Evolutionary conservation across 2,797 vertebrate species (phyloP), one percentile per base, ranked within the genome.

Genomic region (Alauda arvensis): DNA sequence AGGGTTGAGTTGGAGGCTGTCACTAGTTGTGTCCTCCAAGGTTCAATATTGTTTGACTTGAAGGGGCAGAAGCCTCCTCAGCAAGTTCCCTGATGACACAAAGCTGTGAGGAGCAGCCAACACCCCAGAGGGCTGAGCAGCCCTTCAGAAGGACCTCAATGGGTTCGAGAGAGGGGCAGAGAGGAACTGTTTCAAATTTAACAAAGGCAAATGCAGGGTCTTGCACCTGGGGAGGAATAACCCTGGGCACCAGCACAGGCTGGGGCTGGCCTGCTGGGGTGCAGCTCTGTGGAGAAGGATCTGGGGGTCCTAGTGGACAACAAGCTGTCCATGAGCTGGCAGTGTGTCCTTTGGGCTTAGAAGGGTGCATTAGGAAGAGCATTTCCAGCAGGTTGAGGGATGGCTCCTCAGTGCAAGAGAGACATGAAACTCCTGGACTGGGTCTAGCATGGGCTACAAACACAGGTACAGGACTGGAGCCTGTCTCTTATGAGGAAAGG

Each of bases 191-290:
- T n/a, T 52, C 3, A 60, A 45, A 52, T 67, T 59, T 8, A 33
- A 17, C 14, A 46, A 33, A 59, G 46, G 3, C 10, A 60, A 75
- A n/a, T 14, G 7, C 16, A 39, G 39, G 33, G 11, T 51, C 28
- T 18, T 71, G 39, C 24, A 33, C 24, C 9, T 29, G 57, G 6
- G 24, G n/a, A 65, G 17, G 24, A 70, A 45, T 10, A 77, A 45
- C 5, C n/a, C n/a, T 0, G 1, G 56, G 13, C 15, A 70, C 13
- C 8, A 10, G 29, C 2, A 51, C 29, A 45, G 52, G 25, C 24
- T 71, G 28, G 39, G 28, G 17, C 25, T 29, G 14, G 9, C 1
- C 25, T 59, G 29, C 29, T 59, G 52, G 39, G 31, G 31, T 13
- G 59, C 37, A 57, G 37, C n/a, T 63, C 66, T 51, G n/a, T 1